phyloP scores from a whole-genome alignment of 2,797 vertebrate species.

The Lutjanus campechanus region DNA sequence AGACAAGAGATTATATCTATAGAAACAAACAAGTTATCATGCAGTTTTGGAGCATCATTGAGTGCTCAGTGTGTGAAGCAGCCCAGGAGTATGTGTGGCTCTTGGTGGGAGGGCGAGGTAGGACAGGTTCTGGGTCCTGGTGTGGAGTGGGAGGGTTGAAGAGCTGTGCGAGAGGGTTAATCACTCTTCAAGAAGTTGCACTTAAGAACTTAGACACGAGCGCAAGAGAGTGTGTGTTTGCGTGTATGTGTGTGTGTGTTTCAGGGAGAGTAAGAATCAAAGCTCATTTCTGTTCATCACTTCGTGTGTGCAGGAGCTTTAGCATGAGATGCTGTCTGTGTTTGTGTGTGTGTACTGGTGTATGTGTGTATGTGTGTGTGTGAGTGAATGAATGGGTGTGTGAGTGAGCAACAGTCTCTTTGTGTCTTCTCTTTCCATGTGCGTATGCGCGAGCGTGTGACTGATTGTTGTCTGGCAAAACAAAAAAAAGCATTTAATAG shows the following conservation, averaged over 20 bases:
- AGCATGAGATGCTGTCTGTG: slow-evolving; percentile 48
- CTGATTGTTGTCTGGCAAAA: slow-evolving; percentile 80
- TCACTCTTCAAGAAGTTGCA: slow-evolving; percentile 87
- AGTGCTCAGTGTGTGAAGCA: slow-evolving; percentile 15
- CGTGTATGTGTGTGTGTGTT: slow-evolving; percentile 26
- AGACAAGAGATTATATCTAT: slow-evolving; percentile 25
- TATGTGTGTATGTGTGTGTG: slow-evolving; percentile 23
- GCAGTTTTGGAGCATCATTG: neutral
- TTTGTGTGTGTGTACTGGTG: slow-evolving; percentile 27
- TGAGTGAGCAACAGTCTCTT: slow-evolving; percentile 43
- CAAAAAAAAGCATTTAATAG: slow-evolving; percentile 89
- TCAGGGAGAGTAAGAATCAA: slow-evolving; percentile 26
- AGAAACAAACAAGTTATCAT: slow-evolving; percentile 9
- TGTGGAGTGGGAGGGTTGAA: slow-evolving; percentile 46
- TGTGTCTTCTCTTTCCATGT: slow-evolving; percentile 63
- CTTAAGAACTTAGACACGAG: slow-evolving; percentile 86
- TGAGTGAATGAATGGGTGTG: slow-evolving; percentile 12
- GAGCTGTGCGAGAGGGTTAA: slow-evolving; percentile 61
- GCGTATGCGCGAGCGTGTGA: slow-evolving; percentile 57
- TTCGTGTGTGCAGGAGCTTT: slow-evolving; percentile 58
- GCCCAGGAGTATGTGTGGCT: slow-evolving; percentile 73
- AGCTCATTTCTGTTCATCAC: slow-evolving; percentile 59
- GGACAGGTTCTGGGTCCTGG: slow-evolving; percentile 37
- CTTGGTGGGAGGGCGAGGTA: slow-evolving; percentile 28
- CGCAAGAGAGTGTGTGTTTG: slow-evolving; percentile 52